These are phyloP conservation scores for Triops cancriformis DNA, from an alignment of 1,140 invertebrate species.

Conservation along the genomic window DNA sequence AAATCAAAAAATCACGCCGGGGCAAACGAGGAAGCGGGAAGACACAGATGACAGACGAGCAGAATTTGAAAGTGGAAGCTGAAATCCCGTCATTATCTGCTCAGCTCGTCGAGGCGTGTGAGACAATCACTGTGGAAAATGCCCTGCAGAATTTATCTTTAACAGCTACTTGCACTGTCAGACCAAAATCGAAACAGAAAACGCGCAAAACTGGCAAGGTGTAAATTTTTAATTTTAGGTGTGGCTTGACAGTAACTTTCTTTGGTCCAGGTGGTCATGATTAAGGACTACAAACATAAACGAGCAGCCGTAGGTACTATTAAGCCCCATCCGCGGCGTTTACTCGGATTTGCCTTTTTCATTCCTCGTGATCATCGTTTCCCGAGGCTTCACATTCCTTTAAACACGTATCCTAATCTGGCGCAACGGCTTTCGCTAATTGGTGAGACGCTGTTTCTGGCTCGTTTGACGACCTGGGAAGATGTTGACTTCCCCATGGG, in stretches of 20 bases:
- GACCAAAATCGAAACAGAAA: not conserved
- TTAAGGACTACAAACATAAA: slow-evolving; percentile 49
- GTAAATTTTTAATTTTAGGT: not conserved
- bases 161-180: not conserved
- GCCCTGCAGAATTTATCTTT: not conserved
- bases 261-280: slow-evolving; percentile 43
- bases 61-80: not conserved
- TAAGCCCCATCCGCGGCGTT: slow-evolving; percentile 34
- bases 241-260: not conserved
- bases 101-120: not conserved
- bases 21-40: not conserved
- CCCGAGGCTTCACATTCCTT: slow-evolving; percentile 58
- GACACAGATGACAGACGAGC: too few species aligned
- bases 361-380: slow-evolving; percentile 61
- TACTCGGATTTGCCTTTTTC: slow-evolving; percentile 49
- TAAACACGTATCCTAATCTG: slow-evolving; percentile 49
- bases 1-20: not conserved
- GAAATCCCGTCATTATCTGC: not conserved
- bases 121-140: not conserved
- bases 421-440: slow-evolving; percentile 49
- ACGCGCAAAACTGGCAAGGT: not conserved
- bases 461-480: slow-evolving; percentile 57
- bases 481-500: slow-evolving; percentile 52
- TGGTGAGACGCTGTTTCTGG: slow-evolving; percentile 56
- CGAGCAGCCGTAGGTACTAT: slow-evolving; percentile 57